Percentiles rank a stretch among this genome's conserved stretches.
These are phyloP conservation scores for Leptopterna dolabrata DNA, from an alignment of 2,888 invertebrate species.

Conservation along the genomic window DNA sequence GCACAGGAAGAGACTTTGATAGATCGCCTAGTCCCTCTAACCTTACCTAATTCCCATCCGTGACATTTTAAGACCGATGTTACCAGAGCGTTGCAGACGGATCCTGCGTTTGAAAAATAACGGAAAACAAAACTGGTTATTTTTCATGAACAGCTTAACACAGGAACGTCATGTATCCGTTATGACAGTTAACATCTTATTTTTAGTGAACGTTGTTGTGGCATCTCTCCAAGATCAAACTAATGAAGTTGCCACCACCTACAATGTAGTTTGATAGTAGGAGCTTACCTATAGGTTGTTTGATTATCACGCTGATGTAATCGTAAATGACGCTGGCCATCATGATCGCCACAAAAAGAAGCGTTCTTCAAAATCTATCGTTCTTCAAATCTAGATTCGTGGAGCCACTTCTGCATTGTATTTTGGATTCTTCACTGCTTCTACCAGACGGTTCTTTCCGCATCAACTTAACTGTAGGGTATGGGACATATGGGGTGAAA, in stretches of 20 bases:
- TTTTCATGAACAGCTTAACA: not conserved
- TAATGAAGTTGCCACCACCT: not conserved
- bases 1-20: not conserved
- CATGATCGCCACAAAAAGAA: too few species aligned
- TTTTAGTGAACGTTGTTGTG: not conserved
- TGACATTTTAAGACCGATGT: not conserved
- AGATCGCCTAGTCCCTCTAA: not conserved
- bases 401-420: too few species aligned
- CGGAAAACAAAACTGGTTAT: not conserved
- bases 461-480: too few species aligned
- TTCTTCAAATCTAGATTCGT: too few species aligned
- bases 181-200: not conserved
- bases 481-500: too few species aligned
- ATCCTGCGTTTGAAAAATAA: not conserved
- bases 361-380: too few species aligned
- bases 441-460: too few species aligned
- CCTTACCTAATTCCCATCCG: not conserved
- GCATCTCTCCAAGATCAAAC: not conserved
- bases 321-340: too few species aligned
- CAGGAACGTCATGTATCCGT: not conserved
- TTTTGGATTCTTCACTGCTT: too few species aligned
- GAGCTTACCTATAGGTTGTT: not conserved
- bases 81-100: not conserved
- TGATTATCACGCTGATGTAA: not conserved
- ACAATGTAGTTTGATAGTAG: not conserved